These are phyloP conservation scores for Drosophila truncata DNA, from an alignment of 1,140 invertebrate species.

Conservation along the genomic window DNA sequence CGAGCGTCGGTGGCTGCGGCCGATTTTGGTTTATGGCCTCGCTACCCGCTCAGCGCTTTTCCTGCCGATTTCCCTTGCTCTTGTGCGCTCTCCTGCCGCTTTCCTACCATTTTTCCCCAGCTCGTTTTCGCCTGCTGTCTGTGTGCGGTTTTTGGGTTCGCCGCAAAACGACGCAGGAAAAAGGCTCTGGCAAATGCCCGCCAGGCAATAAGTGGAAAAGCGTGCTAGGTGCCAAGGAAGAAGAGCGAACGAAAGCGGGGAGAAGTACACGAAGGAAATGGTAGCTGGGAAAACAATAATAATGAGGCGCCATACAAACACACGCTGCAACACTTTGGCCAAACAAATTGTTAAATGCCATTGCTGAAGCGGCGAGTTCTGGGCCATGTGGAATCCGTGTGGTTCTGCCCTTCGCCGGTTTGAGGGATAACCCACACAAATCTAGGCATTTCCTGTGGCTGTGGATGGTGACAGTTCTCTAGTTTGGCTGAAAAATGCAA, in stretches of 20 bases:
- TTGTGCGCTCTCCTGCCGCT: background rate
- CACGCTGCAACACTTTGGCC: slow-evolving; percentile 70
- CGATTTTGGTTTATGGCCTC: slow-evolving; percentile 76
- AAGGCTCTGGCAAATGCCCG: slow-evolving; percentile 65
- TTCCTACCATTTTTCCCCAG: slow-evolving; percentile 11
- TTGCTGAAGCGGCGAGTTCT: slow-evolving; percentile 17
- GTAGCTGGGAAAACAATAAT: slow-evolving; percentile 70
- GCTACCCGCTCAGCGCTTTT: slow-evolving; percentile 43
- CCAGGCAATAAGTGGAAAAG: slow-evolving; percentile 62
- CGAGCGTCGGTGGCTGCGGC: slow-evolving; percentile 63
- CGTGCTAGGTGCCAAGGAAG: slow-evolving; percentile 34
- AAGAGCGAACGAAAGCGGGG: background rate
- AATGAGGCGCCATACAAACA: slow-evolving; percentile 73
- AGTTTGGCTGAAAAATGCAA: background rate
- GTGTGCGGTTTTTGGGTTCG: slow-evolving; percentile 68
- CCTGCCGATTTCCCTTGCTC: slow-evolving; percentile 5
- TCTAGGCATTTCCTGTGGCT: slow-evolving; percentile 45
- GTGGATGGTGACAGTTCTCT: slow-evolving; percentile 19
- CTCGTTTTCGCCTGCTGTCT: slow-evolving; percentile 45
- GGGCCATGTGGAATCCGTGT: slow-evolving; percentile 22
- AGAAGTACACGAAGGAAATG: slow-evolving; percentile 39
- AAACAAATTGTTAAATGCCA: slow-evolving; percentile 58
- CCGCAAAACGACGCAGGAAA: slow-evolving; percentile 73
- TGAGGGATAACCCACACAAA: slow-evolving; percentile 30
- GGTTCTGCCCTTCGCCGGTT: background rate